Evolutionary conservation across 1,140 invertebrate genomes (phyloP), one percentile per base, ranked within the genome.

Genomic region (Dermatophagoides farinae): DNA sequence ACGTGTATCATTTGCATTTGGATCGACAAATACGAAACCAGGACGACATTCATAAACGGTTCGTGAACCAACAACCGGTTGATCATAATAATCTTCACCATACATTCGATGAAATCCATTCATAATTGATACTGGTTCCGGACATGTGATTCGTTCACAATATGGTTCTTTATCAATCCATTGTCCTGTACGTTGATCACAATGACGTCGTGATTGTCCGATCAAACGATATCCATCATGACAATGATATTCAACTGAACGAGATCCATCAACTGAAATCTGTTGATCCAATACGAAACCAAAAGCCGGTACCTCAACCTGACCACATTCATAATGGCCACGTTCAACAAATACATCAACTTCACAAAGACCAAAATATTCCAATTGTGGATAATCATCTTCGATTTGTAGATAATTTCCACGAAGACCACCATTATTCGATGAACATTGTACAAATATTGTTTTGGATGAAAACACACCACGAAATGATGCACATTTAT

Each of bases 341-440:
- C 47, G 6, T 18, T 66, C 64, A 16, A 65, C 66, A 47, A 70
- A 71, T 9, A 72, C 68, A 53, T 72, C 67, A 0, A 72, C 69
- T 61, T 72, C 71, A 62, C 71, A 72, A 1, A 72, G 64, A 10
- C 69, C 68, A 64, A 72, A 72, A 52, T 71, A 70, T 23, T 71
- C 68, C n/a, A 67, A 65, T 25, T 67, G 62, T 18, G 65, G 61
- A 5, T 68, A 43, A 53, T 71, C 69, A 60, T 72, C 71, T 47
- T 70, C 59, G 39, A 72, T 67, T 59, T 71, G 70, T 16, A 72
- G 65, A 62, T 66, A 70, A 25, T 67, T 65, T 12, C 71, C 71
- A 20, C 66, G 58, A 22, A 69, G 66, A 9, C 69, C 71, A 8
- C 65, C 61, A 12, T 67, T 66, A 38, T 67, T 69, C 23, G 14